phyloP scores from a whole-genome alignment of 2,113 vertebrate genomes.

The Labeo catla region DNA sequence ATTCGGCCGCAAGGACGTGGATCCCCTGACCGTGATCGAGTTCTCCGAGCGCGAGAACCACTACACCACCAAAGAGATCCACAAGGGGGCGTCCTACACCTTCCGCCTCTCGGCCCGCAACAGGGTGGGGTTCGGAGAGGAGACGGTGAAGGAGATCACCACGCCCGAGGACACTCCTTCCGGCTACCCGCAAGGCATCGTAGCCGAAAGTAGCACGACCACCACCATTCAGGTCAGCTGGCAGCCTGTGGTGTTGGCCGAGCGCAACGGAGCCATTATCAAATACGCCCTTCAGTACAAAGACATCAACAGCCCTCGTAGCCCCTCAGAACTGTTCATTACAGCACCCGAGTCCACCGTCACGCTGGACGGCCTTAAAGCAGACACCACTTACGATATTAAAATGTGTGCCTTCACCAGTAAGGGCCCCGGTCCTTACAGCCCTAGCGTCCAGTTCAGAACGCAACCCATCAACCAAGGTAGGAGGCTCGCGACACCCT shows the following conservation, averaged over 20 bases:
- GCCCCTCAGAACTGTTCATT: conserved; percentile 91
- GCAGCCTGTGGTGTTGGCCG: conserved; percentile 88
- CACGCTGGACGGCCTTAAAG: conserved; percentile 91
- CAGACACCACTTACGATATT: conserved; percentile 99
- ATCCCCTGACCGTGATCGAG: conserved; percentile 87
- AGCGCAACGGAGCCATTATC: conserved; percentile 91
- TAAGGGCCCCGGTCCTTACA: conserved; percentile 99
- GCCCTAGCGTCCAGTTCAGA: conserved; percentile 99
- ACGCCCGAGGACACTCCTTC: conserved; percentile 91
- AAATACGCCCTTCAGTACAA: conserved; percentile 95
- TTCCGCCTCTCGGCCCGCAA: conserved; percentile 96
- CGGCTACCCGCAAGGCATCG: conserved; percentile 94
- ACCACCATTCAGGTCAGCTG: conserved; percentile 92
- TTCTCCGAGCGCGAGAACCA: conserved; percentile 96
- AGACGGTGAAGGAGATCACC: conserved; percentile 94
- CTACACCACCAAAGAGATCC: conserved; percentile 96
- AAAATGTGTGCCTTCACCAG: conserved; percentile 99
- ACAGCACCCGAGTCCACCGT: conserved; percentile 88
- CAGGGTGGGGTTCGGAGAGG: conserved; percentile 97
- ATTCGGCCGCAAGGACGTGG: conserved; percentile 93
- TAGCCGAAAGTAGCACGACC: conserved; percentile 88
- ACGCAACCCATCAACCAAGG: conserved; percentile 99
- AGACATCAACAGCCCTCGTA: conserved; percentile 96
- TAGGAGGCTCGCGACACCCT: conserved; percentile 83
- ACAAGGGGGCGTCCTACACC: conserved; percentile 92